Percentiles rank a stretch among this genome's conserved stretches.
phyloP scores from a whole-genome alignment of 2,797 vertebrate genomes.

The Forpus xanthops region DNA sequence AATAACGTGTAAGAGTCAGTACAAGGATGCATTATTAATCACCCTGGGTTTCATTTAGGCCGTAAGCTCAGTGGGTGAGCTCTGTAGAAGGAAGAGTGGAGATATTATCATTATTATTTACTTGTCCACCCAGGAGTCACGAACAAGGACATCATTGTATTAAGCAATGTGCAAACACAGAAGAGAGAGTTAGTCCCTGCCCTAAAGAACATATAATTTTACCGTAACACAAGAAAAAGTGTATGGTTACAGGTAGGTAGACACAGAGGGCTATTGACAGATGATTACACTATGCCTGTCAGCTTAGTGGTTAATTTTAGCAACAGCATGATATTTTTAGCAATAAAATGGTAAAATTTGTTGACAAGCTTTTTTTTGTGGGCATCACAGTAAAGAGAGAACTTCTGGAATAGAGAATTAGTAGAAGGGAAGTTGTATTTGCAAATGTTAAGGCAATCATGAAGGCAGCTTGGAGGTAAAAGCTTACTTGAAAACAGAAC shows the following conservation, averaged over 20 bases:
- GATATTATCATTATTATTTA: slow-evolving; percentile 64
- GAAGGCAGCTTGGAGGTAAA: not conserved
- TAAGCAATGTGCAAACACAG: slow-evolving; percentile 45
- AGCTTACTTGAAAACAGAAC: not conserved
- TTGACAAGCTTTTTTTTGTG: not conserved
- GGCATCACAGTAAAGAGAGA: not conserved
- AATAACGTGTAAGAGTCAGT: slow-evolving; percentile 69
- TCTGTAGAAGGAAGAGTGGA: slow-evolving; percentile 45
- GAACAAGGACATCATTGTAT: slow-evolving; percentile 30
- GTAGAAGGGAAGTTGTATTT: not conserved
- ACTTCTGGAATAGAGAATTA: not conserved
- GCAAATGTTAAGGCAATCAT: not conserved
- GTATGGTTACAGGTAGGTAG: not conserved
- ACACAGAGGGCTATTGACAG: not conserved
- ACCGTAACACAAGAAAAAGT: not conserved
- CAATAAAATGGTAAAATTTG: not conserved
- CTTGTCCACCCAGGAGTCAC: slow-evolving; percentile 46
- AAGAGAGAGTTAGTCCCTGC: not conserved
- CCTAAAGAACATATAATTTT: slow-evolving; percentile 7
- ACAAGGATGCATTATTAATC: slow-evolving; percentile 71
- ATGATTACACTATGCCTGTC: not conserved
- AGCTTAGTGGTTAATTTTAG: not conserved
- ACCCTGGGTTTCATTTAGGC: slow-evolving; percentile 52
- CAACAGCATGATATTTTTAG: not conserved
- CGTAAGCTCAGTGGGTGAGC: slow-evolving; percentile 54